Conservation (phyloP, 2,888 invertebrate genomes). For the Eilema depressum region DNA sequence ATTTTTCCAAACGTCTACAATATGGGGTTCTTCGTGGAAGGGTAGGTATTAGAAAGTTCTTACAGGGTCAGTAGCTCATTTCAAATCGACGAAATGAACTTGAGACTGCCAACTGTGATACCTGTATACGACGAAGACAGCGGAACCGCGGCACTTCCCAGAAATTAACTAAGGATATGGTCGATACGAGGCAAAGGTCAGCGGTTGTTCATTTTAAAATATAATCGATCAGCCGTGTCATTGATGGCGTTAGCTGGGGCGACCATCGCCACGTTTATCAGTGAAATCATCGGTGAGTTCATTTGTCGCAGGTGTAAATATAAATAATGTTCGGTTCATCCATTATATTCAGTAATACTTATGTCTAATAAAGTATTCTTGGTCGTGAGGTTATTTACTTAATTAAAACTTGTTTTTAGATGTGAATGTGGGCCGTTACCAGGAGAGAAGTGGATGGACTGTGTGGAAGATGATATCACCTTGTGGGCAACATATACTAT, state of each 20-base stretch:
- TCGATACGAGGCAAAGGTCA: conserved; percentile 40
- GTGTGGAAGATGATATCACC: no score
- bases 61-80: neutral
- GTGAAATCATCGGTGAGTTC: conserved; percentile 27
- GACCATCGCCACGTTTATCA: conserved; percentile 11
- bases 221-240: conserved; percentile 31
- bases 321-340: conserved; percentile 9
- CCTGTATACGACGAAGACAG: neutral
- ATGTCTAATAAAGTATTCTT: conserved; percentile 9
- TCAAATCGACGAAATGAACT: neutral
- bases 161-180: conserved; percentile 32
- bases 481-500: no score
- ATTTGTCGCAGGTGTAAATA: conserved; percentile 15
- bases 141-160: conserved; percentile 20
- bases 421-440: neutral
- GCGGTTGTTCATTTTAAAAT: conserved; percentile 24
- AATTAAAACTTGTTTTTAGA: neutral
- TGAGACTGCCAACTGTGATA: neutral
- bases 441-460: no score
- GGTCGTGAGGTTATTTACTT: conserved; percentile 8
- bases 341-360: conserved; percentile 14
- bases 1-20: no score
- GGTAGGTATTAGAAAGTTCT: no score
- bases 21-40: no score
- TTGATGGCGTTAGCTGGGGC: conserved; percentile 23